phyloP scores from a whole-genome alignment of 2,888 invertebrate species.

The Conops quadrifasciatus region DNA sequence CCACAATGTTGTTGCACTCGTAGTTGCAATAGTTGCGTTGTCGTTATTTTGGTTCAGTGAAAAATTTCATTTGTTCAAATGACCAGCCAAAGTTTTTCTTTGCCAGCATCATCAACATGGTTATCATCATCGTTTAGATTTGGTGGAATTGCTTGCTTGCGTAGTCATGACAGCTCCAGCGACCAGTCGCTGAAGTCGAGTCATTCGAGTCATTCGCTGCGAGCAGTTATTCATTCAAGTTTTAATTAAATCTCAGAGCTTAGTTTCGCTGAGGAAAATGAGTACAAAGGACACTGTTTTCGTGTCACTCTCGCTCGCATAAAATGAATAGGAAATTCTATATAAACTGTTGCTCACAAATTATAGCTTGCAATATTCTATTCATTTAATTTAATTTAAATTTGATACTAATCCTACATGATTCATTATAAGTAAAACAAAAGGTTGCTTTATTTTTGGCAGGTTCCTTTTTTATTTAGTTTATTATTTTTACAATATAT shows the following conservation, averaged over 20 bases:
- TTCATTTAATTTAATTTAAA: too few species aligned
- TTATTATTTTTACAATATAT: conserved; percentile 28
- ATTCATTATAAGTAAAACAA: too few species aligned
- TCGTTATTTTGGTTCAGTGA: not conserved
- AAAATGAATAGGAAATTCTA: too few species aligned
- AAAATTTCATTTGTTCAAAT: conserved; percentile 28
- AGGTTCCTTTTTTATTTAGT: conserved; percentile 2
- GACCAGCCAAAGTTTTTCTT: conserved; percentile 32
- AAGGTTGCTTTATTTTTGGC: too few species aligned
- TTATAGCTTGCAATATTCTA: too few species aligned
- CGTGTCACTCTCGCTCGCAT: too few species aligned
- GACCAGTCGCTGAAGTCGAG: not conserved
- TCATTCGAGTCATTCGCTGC: not conserved
- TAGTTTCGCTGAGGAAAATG: too few species aligned
- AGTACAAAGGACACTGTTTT: too few species aligned
- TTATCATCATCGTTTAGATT: not conserved
- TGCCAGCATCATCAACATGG: too few species aligned
- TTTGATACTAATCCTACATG: too few species aligned
- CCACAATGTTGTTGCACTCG: not conserved
- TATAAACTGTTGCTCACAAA: too few species aligned
- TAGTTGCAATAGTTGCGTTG: conserved; percentile 1
- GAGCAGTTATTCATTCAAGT: not conserved
- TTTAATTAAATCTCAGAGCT: conserved; percentile 8
- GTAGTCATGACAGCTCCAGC: not conserved
- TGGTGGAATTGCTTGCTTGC: conserved; percentile 18